These are phyloP conservation scores for Proteles cristata DNA, from an alignment of 2,113 vertebrate species.

Conservation along the genomic window DNA sequence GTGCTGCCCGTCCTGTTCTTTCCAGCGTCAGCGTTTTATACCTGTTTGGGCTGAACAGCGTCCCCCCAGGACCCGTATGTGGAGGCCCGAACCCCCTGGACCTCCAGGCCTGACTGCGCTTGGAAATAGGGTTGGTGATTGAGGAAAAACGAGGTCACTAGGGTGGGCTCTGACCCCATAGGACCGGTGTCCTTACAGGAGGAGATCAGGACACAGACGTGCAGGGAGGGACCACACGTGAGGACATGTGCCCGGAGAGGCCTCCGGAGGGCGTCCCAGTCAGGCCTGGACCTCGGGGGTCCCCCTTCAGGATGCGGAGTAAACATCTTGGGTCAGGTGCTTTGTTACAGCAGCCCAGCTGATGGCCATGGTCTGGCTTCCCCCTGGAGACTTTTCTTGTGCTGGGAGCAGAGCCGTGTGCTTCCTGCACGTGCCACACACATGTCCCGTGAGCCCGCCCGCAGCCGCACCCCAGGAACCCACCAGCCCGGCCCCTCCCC, in stretches of 20 bases:
- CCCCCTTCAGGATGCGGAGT: background rate
- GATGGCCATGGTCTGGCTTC: background rate
- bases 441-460: background rate
- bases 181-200: background rate
- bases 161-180: background rate
- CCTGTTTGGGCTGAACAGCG: background rate
- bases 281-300: rapidly evolving
- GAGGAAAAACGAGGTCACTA: background rate
- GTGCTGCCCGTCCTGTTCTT: background rate
- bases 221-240: background rate
- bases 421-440: background rate
- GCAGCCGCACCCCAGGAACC: too few species aligned
- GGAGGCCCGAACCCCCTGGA: background rate
- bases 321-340: background rate
- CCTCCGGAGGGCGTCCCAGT: background rate
- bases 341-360: background rate
- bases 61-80: too few species aligned
- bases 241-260: background rate
- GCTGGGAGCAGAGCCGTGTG: background rate
- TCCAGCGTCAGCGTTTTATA: too few species aligned
- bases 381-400: background rate
- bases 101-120: background rate
- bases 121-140: background rate
- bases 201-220: background rate
- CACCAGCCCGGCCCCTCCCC: background rate